Base-by-base conservation (phyloP, 2,888 invertebrate genomes). In the Hypselothyrea guttata region DNA sequence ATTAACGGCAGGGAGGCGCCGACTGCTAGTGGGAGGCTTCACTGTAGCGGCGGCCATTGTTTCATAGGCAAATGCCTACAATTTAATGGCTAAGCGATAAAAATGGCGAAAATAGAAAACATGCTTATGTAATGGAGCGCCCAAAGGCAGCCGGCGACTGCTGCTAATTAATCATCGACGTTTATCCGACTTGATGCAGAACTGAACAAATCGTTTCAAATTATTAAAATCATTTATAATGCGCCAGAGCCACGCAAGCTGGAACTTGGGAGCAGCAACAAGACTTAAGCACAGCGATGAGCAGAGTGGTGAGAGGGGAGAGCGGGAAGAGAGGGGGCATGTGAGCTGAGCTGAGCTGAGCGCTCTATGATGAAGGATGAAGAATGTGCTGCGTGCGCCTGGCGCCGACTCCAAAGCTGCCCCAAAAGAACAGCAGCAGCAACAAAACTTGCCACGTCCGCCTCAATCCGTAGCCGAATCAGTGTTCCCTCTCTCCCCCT, bases 161-260 rank as follows among this genome's bases (percentile, higher is more conserved):
- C 58, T 59, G 71, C 82, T 82, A 81, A 81, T 81, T 81, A 81
- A 81, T 81, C 81, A 81, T 81, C 73, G 83, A 79, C 77, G 83
- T 72, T 82, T 82, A 82, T 82, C 82, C 82, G 78, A 81, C 83
- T 84, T 82, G 78, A 82, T 82, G 81, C 84, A 81, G 81, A 82
- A 83, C 82, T 82, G 81, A 81, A 83, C 82, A 82, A 82, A 83
- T 82, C 82, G 83, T 76, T 83, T 83, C 82, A 81, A 82, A 82
- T 82, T 82, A 82, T 82, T 82, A 82, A 82, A 82, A 82, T 82
- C 82, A 82, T 82, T 82, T 82, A 83, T 82, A 83, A 82, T 78
- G 75, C 79, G 79, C 59, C 75, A 41, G 60, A 67, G 71, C 74
- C 84, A 69, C 70, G 59, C 60, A 61, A 62, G 40, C 58, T 37